Evolutionary conservation across 1,140 invertebrate species (phyloP), one percentile per base, ranked within the genome.

Genomic region (Dreissena polymorpha): DNA sequence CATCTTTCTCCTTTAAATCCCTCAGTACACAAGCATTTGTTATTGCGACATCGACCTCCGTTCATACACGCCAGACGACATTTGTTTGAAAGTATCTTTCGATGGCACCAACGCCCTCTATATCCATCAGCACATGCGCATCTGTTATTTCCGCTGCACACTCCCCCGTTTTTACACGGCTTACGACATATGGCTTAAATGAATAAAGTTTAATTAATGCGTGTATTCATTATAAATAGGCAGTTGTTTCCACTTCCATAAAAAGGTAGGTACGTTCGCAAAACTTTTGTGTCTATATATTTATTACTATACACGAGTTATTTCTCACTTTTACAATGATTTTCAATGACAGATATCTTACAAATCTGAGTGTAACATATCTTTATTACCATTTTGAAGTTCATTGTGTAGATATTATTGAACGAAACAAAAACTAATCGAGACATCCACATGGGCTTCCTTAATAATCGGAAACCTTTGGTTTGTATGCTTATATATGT

Each of bases 81-180:
- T 63, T 49, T 72, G 49, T 21, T 51, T 7, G 25, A 57, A 53
- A 49, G 51, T 29, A 60, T 69, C 21, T 65, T 23, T 51, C 71
- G 69, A 53, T 83, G 81, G 75, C 81, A 83, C 81, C 81, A 83
- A n/a, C 74, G 63, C 49, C 81, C 81, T 77, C 81, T 77, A 27
- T 63, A 83, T 27, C 73, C 81, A 16, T 68, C 73, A 13, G 72
- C 72, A 29, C 81, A 83, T 21, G 72, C 64, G 74, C 81, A 83
- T 27, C 51, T 69, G 67, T 83, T 83, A 39, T 70, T 70, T 27
- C 55, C 81, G 13, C 72, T 27, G 71, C 81, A 83, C 3, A 63
- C 27, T 12, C 81, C 81, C 49, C 81, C 81, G 75, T 76, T 83
- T 29, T 71, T 63, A 29, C 81, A 83, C 2, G 72, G 67, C 63